Conservation (phyloP, 35 echinoderm and acorn worm species). For the Apostichopus californicus region DNA sequence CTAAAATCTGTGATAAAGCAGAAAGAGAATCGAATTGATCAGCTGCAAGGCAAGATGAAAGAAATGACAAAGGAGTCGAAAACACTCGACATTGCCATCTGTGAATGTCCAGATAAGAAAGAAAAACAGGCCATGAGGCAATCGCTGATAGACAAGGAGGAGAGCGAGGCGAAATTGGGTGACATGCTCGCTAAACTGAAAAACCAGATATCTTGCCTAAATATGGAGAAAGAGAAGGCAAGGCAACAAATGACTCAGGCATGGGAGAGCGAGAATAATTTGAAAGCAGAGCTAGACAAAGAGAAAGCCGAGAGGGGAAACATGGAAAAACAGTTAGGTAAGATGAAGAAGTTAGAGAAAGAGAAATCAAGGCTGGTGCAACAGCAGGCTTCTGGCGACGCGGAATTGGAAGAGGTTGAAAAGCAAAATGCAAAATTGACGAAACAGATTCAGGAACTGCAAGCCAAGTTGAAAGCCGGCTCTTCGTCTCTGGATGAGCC, state of each 20-base stretch:
- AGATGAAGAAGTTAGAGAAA: constrained; percentile 18
- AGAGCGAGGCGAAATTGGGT: constrained; percentile 22
- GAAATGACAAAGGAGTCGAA: constrained; percentile 21
- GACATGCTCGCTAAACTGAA: constrained; percentile 53
- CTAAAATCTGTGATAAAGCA: constrained; percentile 50
- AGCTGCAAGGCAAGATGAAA: constrained; percentile 41
- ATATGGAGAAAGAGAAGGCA: constrained; percentile 41
- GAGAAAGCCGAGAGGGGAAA: constrained; percentile 18
- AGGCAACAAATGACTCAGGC: constrained; percentile 42
- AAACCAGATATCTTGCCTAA: constrained; percentile 4
- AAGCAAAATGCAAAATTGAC: constrained; percentile 16
- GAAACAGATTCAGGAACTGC: constrained; percentile 12
- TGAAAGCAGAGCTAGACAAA: constrained; percentile 31
- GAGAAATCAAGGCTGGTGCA: background rate
- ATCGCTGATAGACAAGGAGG: constrained; percentile 35
- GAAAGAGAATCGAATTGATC: constrained; percentile 57
- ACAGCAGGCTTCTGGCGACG: background rate
- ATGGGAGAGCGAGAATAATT: constrained; percentile 42
- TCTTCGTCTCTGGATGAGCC: background rate
- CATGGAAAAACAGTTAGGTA: constrained; percentile 3
- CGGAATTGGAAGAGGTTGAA: background rate
- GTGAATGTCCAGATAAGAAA: constrained; percentile 14
- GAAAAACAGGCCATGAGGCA: background rate
- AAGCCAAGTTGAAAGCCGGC: background rate
- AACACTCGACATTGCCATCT: background rate